Conservation (phyloP, 2,113 vertebrate genomes). For the Holacanthus passer region DNA sequence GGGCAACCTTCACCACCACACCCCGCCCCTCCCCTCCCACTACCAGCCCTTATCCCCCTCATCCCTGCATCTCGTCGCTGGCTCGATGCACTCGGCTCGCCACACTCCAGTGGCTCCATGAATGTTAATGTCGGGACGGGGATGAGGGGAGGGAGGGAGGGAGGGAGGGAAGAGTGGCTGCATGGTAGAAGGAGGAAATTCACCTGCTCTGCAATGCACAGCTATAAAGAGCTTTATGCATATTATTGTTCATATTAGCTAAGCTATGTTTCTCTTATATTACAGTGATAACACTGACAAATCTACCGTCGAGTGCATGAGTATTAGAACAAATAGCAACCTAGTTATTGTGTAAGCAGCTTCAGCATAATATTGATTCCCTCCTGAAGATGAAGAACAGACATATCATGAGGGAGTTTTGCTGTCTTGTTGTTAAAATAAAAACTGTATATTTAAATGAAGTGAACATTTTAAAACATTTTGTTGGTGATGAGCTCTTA, state of each 20-base stretch:
- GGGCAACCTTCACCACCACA: constrained; percentile 73
- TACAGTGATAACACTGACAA: constrained; percentile 8
- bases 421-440: not conserved
- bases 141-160: not conserved
- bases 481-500: not conserved
- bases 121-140: constrained; percentile 81
- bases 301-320: constrained; percentile 24
- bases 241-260: constrained; percentile 31
- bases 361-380: constrained; percentile 22
- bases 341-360: constrained; percentile 4
- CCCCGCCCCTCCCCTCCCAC: constrained; percentile 13
- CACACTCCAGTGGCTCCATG: constrained; percentile 84
- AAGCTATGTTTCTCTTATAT: constrained; percentile 12
- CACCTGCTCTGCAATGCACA: constrained; percentile 67
- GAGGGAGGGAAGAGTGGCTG: constrained; percentile 9
- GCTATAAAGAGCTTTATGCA: constrained; percentile 32
- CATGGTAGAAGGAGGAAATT: constrained; percentile 41
- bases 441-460: not conserved
- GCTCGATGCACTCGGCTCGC: constrained; percentile 70
- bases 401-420: not conserved
- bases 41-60: constrained; percentile 35
- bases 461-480: not conserved
- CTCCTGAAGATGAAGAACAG: constrained; percentile 16
- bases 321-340: constrained; percentile 15
- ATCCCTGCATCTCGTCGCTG: constrained; percentile 65